Evolutionary conservation across 2,888 invertebrate genomes (phyloP).

Genomic region (Torymus auratus): DNA sequence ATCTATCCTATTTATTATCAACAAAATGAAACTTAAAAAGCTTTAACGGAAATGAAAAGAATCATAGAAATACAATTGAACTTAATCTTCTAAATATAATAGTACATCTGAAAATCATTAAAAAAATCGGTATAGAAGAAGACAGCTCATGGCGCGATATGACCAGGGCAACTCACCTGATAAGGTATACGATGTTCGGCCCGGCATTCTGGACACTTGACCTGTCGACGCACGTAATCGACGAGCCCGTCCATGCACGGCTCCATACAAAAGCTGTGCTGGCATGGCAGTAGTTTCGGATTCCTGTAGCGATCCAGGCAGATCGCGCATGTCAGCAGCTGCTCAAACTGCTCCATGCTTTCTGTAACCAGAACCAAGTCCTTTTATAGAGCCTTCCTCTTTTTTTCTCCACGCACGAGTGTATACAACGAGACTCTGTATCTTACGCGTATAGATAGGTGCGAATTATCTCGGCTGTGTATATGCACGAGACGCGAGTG

Average conservation of each 20-base stretch:
- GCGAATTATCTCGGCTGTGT: constrained; percentile 47
- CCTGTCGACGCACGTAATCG: constrained; percentile 95
- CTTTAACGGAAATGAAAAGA: too few species aligned
- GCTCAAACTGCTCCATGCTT: constrained; percentile 96
- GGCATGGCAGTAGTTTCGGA: constrained; percentile 99
- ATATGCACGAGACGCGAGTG: neutral
- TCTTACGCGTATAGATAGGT: constrained; percentile 35
- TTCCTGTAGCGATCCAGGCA: constrained; percentile 97
- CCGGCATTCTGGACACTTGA: constrained; percentile 98
- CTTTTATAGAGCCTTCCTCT: neutral
- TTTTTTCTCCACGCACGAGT: too few species aligned
- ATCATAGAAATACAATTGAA: too few species aligned
- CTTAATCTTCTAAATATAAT: too few species aligned
- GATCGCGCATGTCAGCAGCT: constrained; percentile 98
- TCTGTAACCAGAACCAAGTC: constrained; percentile 37
- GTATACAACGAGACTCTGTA: neutral
- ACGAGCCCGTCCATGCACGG: constrained; percentile 98
- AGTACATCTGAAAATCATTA: too few species aligned
- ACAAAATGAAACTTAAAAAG: too few species aligned
- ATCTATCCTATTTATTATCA: too few species aligned
- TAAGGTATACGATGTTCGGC: constrained; percentile 97
- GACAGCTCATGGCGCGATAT: neutral
- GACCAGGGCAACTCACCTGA: constrained; percentile 82
- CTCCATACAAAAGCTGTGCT: constrained; percentile 99
- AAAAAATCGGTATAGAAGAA: too few species aligned